Evolutionary conservation across 2,888 invertebrate genomes (phyloP), one percentile per base, ranked within the genome.

Genomic region (Ferdinandea cuprea): DNA sequence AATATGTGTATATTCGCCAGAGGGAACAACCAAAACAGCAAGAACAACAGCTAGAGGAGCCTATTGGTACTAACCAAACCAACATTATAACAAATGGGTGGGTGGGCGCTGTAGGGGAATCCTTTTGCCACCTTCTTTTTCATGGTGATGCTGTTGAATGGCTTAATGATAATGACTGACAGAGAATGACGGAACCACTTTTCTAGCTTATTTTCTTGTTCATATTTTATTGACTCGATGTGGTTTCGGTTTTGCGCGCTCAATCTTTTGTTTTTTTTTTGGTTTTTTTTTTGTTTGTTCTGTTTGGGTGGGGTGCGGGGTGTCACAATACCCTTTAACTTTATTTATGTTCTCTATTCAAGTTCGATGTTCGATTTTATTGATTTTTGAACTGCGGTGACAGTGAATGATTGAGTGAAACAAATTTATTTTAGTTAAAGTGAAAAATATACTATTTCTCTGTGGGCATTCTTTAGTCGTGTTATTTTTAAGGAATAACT

Each of bases 131-230:
- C 50, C 65, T 71, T 50, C 42, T 32, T 48, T 17, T 35, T 40
- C 56, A 25, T 32, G 63, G 25, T 25, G 74, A 52, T 61, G 59
- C 74, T 76, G 81, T 76, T 81, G 76, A 81, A 76, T 83, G 68
- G 73, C 77, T 83, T 83, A 83, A 83, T 78, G 78, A 78, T 83
- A 81, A 76, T 81, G 81, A 76, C 81, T 78, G 83, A 83, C 83
- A 77, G 56, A 58, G 72, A 78, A 83, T 78, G 83, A 78, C 78
- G 61, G 77, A 78, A 68, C 77, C 68, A 77, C 72, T 73, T 78
- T 77, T 78, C 76, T 81, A 76, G 81, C 71, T 76, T 81, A 71
- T 81, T 76, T 81, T 81, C 76, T 76, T 76, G 76, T 81, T n/a
- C 76, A 81, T 81, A 81, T 81, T 76, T 81, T 81, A 76, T 76